phyloP scores from a whole-genome alignment of 2,113 vertebrate species.

The Puntigrus tetrazona region DNA sequence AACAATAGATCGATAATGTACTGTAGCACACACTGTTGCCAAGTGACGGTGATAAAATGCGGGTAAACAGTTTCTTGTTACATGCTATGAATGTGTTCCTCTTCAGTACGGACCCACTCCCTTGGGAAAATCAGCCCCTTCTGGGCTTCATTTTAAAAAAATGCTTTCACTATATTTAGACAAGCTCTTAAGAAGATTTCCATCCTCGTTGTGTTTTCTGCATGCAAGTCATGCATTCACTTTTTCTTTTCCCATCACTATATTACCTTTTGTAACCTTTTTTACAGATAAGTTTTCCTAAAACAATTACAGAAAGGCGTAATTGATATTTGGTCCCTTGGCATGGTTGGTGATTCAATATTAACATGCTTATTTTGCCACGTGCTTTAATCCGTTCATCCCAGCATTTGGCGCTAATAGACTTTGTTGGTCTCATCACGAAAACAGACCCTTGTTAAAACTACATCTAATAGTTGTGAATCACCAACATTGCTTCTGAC shows the following conservation, averaged over 20 bases:
- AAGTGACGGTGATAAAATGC: background rate
- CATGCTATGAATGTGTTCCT: background rate
- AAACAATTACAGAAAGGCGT: conserved; percentile 12
- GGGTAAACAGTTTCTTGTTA: background rate
- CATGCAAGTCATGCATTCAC: background rate
- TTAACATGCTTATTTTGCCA: background rate
- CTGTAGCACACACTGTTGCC: background rate
- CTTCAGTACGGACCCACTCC: background rate
- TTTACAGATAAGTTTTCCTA: background rate
- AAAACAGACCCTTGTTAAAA: conserved; percentile 6
- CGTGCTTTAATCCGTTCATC: background rate
- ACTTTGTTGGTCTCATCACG: background rate
- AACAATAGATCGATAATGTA: conserved; percentile 14
- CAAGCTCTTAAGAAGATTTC: background rate
- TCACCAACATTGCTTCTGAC: background rate
- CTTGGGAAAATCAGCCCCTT: background rate
- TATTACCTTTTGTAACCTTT: background rate
- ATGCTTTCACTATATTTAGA: conserved; percentile 1
- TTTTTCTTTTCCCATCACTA: background rate
- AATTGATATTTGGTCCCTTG: background rate
- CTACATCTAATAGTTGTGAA: background rate
- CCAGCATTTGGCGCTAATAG: background rate
- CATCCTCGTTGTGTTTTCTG: background rate
- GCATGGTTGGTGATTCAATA: background rate
- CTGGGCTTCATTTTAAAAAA: background rate